phyloP scores from a whole-genome alignment of 1,140 invertebrate genomes.

The Aphaenogaster ashmeadi region DNA sequence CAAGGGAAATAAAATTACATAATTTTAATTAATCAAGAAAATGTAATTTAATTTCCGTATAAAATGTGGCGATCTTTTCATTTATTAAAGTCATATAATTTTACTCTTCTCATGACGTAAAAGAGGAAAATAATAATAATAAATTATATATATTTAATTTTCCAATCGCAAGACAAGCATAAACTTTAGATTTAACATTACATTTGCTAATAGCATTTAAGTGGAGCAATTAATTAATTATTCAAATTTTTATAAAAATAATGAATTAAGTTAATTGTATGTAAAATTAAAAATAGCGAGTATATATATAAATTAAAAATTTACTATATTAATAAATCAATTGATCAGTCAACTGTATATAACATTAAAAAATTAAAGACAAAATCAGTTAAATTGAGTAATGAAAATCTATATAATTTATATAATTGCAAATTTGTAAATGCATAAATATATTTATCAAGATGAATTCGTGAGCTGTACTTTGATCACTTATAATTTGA shows the following conservation, averaged over 20 bases:
- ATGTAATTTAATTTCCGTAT: background rate
- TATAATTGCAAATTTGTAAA: background rate
- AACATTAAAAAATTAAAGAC: background rate
- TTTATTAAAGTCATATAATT: background rate
- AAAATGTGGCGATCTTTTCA: background rate
- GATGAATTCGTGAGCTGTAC: background rate
- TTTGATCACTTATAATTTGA: background rate
- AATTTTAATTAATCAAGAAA: constrained; percentile 4
- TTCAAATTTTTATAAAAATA: background rate
- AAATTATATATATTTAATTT: background rate
- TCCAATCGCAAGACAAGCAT: background rate
- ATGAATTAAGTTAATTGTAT: background rate
- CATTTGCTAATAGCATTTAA: background rate
- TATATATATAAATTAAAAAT: no score
- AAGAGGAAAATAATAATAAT: background rate
- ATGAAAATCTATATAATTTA: background rate
- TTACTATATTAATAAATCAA: background rate
- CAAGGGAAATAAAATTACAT: background rate
- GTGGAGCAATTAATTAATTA: background rate
- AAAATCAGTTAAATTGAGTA: background rate
- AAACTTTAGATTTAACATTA: background rate
- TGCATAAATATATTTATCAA: background rate
- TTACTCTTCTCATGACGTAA: background rate
- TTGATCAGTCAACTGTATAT: background rate
- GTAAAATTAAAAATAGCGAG: no score